A percentile compares a stretch with the other conserved stretches of the same genome.
Conservation (phyloP, 2,888 invertebrate species). For the Dicycla oo region DNA sequence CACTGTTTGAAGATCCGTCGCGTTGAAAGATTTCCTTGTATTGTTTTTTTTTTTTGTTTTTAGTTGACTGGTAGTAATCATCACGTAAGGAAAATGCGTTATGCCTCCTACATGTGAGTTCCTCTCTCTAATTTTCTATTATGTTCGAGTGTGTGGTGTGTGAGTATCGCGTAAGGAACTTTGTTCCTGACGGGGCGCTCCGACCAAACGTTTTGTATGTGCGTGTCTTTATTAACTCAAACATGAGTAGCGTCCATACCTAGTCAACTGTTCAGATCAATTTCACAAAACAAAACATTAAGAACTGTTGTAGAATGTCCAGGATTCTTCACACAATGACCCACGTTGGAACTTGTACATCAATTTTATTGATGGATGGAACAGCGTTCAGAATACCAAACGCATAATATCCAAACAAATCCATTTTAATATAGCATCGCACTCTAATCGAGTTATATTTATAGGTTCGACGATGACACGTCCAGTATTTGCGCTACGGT, state of each 20-base stretch:
- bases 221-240: not conserved
- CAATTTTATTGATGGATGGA: conserved; percentile 30
- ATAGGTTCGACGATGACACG: conserved; percentile 53
- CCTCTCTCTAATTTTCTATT: not conserved
- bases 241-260: not conserved
- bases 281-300: not conserved
- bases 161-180: not conserved
- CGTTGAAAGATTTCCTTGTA: conserved; percentile 1
- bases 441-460: conserved; percentile 43
- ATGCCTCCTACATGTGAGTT: not conserved
- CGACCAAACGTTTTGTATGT: not conserved
- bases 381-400: conserved; percentile 12
- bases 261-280: not conserved
- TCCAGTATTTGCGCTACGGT: conserved; percentile 53
- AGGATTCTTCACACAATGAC: conserved; percentile 10
- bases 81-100: not conserved
- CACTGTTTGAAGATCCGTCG: not conserved
- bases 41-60: too few species aligned
- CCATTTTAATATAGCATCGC: conserved; percentile 30
- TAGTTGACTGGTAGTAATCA: not conserved
- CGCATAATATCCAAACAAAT: conserved; percentile 20
- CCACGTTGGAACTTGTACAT: conserved; percentile 23
- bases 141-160: not conserved
- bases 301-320: conserved; percentile 9
- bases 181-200: not conserved